Evolutionary conservation across 64 coral and sea anemone genomes (phyloP), one percentile per base, ranked within the genome.

Genomic region (Exaiptasia diaphana): DNA sequence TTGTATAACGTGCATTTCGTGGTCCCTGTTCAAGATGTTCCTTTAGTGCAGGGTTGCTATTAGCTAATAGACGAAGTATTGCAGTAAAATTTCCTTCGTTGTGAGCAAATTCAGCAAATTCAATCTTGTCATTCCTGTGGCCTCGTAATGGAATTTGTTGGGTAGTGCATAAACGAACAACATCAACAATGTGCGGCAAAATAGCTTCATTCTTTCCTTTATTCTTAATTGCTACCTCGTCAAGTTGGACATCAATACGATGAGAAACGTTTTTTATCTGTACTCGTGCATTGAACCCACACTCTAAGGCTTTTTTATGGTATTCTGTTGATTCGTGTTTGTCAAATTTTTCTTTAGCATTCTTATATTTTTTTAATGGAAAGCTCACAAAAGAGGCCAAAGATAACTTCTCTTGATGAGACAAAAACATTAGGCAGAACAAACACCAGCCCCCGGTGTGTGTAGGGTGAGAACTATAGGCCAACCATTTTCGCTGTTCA

Each of bases 51-150:
- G 76, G 76, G 63, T 87, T 76, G 60, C 44, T 87, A 65, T 77
- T 87, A 22, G 85, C 74, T 78, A 78, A 78, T 69, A 87, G 75
- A 71, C 85, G 74, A 87, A 87, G 67, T 71, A 87, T 87, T 38
- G 85, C 85, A 58, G 35, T 78, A 68, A 87, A 78, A 44, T 87
- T 87, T 71, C 74, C 85, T 57, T 85, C 82, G 68, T 87, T 87
- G 84, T 68, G 38, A 71, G 73, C 78, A 67, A 62, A 73, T 57
- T 88, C 59, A 29, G 73, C 73, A 87, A 87, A 87, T 62, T 87
- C 72, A 77, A 78, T 87, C 42, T 87, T 87, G 83, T 87, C 30
- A 87, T 87, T 61, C 73, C 83, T 77, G 59, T 77, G 83, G 58
- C 83, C 83, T 67, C 83, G 60, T 18, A 87, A 69, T 75, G 62